Base-by-base conservation (phyloP, 2,888 invertebrate species). In the Malthinus seriepunctatus region DNA sequence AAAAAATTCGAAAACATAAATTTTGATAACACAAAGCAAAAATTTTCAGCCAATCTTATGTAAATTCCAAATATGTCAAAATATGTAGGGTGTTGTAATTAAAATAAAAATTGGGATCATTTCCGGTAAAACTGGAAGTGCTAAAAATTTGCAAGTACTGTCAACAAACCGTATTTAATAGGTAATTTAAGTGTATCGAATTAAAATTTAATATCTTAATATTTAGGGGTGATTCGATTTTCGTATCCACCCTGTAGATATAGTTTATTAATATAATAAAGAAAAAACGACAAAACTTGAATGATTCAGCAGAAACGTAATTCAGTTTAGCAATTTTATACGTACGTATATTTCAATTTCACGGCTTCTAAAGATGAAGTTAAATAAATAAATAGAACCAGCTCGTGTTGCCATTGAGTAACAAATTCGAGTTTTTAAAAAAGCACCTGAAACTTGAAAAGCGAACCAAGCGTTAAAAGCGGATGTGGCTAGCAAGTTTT, bases 401-500 rank as follows among this genome's bases (percentile, higher is more conserved):
- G 55, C 55, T 53, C 55, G 55, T 44, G 55, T 49, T 35, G 23
- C 48, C 8, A 44, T 39, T 48, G 8, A 47, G 23, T 32, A 39
- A 12, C 38, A 37, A 33, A 11, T 8, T 33, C 39, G 44, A 10
- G 32, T 49, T 50, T 55, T 55, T 32, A 38, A 14, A n/a, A 50
- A 49, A 44, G 32, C 23, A 50, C 15, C 42, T 37, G 42, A 23
- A 23, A 50, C 50, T 35, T 34, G 14, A 48, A 32, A 53, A 34
- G 9, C 51, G 58, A 62, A 14, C 47, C 23, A 50, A 62, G 47
- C 62, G 62, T 58, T 51, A 62, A 60, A 62, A 62, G 57, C 57
- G 62, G 62, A 62, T 62, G 58, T 58, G 55, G 58, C 39, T 46
- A 44, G 50, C 51, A 58, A 57, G 62, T 62, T 58, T 51, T 53